These are phyloP conservation scores for Stratiolaelaps scimitus DNA, from an alignment of 1,140 invertebrate species.

Conservation along the genomic window DNA sequence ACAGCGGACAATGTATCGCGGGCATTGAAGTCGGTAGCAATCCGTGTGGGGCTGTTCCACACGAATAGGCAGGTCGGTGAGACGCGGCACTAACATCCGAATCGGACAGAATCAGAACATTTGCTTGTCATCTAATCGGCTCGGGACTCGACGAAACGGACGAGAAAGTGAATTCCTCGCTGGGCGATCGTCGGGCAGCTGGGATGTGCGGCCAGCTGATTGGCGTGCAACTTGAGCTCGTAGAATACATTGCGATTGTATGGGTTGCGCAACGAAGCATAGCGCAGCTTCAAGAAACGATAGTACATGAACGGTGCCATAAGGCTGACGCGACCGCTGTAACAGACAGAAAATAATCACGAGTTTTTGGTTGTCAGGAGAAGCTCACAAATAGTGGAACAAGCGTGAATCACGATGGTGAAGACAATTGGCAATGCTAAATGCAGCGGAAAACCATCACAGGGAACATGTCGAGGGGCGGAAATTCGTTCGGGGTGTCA, in stretches of 20 bases:
- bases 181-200: background rate
- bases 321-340: constrained; percentile 5
- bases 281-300: constrained; percentile 75
- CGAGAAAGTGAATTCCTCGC: background rate
- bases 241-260: constrained; percentile 52
- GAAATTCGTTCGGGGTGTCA: too few species aligned
- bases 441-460: too few species aligned
- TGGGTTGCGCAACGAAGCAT: constrained; percentile 81
- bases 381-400: background rate
- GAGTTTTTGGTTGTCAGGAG: background rate
- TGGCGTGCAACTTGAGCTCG: background rate
- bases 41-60: too few species aligned
- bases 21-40: too few species aligned
- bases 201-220: background rate
- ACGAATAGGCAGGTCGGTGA: too few species aligned
- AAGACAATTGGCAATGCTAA: too few species aligned
- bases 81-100: too few species aligned
- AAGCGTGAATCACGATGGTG: too few species aligned
- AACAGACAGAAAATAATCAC: constrained; percentile 1
- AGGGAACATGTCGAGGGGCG: too few species aligned
- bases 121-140: background rate
- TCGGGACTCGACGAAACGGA: background rate
- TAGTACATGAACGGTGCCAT: constrained; percentile 86
- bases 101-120: too few species aligned
- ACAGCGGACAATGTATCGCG: too few species aligned